Evolutionary conservation across 2,888 invertebrate genomes (phyloP), one percentile per base, ranked within the genome.

Genomic region (Dimorphilus gyrociliatus): DNA sequence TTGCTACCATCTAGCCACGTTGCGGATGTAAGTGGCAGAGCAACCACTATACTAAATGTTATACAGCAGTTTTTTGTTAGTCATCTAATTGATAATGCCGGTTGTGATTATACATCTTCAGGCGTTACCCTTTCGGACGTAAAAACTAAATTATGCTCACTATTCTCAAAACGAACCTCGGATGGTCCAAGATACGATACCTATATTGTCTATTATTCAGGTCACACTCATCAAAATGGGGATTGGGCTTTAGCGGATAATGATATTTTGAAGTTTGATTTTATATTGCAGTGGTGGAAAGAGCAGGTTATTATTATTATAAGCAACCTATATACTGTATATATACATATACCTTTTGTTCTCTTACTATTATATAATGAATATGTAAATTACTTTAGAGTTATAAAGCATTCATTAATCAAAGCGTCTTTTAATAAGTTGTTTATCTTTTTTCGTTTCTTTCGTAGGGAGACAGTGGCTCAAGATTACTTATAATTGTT

Each of bases 121-220:
- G 61, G 60, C 3, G 36, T 56, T 4, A 40, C 50, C 14, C 32
- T 41, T 16, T 51, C 53, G 8, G 42, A 46, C 23, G 36, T 58
- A 2, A 40, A 49, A 35, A 42, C 45, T 7, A 58, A 43, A 15
- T 10, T 37, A 16, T 23, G 23, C 19, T 14, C 49, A 15, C 58
- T 60, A 40, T 58, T 61, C 37, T 46, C 48, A 25, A 44, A 48
- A n/a, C 36, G 41, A 19, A 59, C 55, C 2, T 28, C 36, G 13
- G 58, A 60, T 35, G 62, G 62, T 3, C 57, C 55, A 4, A 39
- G 50, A 12, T 62, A 45, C 41, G 60, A 61, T 37, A 60, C 60
- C 1, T 62, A 61, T 36, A 19, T 62, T 3, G 33, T 62, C 25
- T 62, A 55, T 37, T 61, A 57, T 44, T 50, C 54, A 30, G 62